Evolutionary conservation across 2,113 vertebrate genomes (phyloP).

Genomic region (Bos javanicus): DNA sequence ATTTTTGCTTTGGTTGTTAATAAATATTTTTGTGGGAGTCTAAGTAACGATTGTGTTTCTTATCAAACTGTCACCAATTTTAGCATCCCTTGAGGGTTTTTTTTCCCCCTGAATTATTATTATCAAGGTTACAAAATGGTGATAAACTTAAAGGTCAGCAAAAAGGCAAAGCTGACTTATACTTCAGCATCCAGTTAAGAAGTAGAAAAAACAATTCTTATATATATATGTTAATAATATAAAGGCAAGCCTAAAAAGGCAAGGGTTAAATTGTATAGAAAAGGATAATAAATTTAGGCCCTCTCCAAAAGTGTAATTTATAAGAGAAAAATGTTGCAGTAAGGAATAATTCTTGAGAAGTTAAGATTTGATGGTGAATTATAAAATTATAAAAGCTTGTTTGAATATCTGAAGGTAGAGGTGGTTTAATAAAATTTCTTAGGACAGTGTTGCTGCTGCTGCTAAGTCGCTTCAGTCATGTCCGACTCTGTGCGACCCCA

Average conservation of each 20-base stretch:
- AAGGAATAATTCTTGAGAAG: not conserved
- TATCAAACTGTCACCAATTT: not conserved
- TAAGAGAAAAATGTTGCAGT: not conserved
- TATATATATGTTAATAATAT: not conserved
- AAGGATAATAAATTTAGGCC: not conserved
- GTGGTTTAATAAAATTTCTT: not conserved
- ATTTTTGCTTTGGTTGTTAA: not conserved
- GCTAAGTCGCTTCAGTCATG: too few relatives aligned
- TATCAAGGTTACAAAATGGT: not conserved
- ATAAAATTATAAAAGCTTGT: not conserved
- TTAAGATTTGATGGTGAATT: not conserved
- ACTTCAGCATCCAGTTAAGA: not conserved
- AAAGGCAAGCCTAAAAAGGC: not conserved
- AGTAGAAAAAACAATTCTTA: not conserved
- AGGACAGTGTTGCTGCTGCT: not conserved
- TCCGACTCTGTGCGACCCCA: too few relatives aligned
- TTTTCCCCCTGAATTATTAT: not conserved
- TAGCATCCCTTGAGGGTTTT: not conserved
- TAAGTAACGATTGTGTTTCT: not conserved
- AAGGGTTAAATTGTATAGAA: not conserved
- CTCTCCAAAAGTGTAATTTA: not conserved
- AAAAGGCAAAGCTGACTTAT: not conserved
- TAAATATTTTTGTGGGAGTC: not conserved
- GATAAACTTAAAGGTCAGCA: not conserved
- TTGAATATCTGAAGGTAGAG: not conserved